Base-by-base conservation (phyloP, 2,888 invertebrate genomes). In the Torymus aiolomorphi region DNA sequence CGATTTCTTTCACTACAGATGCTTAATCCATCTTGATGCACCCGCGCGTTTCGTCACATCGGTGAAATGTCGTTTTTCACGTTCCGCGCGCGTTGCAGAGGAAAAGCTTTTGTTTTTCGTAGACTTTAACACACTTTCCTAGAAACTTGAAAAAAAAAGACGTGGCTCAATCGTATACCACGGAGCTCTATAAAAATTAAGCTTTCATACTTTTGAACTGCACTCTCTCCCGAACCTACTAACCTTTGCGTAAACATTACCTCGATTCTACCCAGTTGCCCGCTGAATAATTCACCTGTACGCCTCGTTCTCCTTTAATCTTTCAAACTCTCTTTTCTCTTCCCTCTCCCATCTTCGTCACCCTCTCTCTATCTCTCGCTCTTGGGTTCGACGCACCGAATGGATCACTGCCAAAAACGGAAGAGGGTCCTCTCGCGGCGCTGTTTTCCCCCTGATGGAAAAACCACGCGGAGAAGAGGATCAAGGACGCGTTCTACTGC, bases 391-490 rank as follows among this genome's bases (percentile, higher is more conserved):
- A 63, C 83, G 84, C 78, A 80, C 65, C 83, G 82, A 78, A 85
- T 86, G 86, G 86, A 85, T 24, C 82, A 42, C 69, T 86, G 87
- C 87, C 87, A 87, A 86, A 86, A 83, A 81, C 80, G 80, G 80
- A 75, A 78, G 77, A 63, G 63, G 72, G 70, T 70, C 49, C 65
- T 65, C 71, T 71, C 13, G 14, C 54, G 51, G 62, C 76, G 66
- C 51, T 69, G 70, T 18, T 62, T 76, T 54, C 61, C 67, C 54
- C 59, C 20, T n/a, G 0, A 54, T 4, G 54, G 31, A 8, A 52
- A 71, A 54, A 51, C 16, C 3, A 85, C 86, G 83, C 82, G 81
- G 80, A 67, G 75, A 20, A 81, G 84, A 83, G 83, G 83, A 87
- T 86, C 87, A 87, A 87, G 87, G 87, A 86, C 87, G 82, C 80